Percentiles rank a stretch among this genome's conserved stretches.
These are phyloP conservation scores for Trypoxylus dichotomus DNA, from an alignment of 1,140 invertebrate species.

Conservation along the genomic window DNA sequence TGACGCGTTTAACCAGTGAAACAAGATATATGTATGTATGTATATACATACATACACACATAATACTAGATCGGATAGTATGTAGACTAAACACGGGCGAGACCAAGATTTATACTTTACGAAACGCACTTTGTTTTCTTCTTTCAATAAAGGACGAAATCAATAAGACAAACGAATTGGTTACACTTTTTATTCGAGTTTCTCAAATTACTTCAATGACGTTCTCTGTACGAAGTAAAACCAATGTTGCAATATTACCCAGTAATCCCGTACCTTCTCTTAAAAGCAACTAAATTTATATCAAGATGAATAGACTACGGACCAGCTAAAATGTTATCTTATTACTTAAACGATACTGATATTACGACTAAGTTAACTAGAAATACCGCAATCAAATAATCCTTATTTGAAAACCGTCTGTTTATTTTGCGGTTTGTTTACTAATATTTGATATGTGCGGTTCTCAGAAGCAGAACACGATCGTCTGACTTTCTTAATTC, in stretches of 20 bases:
- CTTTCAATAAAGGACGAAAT: not conserved
- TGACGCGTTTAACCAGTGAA: not conserved
- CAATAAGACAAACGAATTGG: not conserved
- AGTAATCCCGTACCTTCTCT: not conserved
- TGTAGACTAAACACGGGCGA: not conserved
- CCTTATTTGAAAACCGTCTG: not conserved
- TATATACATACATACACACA: not conserved
- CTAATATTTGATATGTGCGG: not conserved
- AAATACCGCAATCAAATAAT: not conserved
- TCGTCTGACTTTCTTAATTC: not conserved
- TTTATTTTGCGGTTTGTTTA: slow-evolving; percentile 7
- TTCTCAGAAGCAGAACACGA: not conserved
- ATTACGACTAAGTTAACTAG: not conserved
- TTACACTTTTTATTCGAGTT: not conserved
- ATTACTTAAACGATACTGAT: not conserved
- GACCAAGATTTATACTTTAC: not conserved
- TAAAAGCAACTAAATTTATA: not conserved
- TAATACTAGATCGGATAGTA: not conserved
- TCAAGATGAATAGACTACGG: not conserved
- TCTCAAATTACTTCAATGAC: not conserved
- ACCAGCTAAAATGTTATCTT: not conserved
- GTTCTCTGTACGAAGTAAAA: not conserved
- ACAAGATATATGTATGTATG: not conserved
- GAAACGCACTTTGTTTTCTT: not conserved
- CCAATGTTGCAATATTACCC: not conserved